Conservation (phyloP, 2,797 vertebrate species). For the Kryptolebias ocellatus region DNA sequence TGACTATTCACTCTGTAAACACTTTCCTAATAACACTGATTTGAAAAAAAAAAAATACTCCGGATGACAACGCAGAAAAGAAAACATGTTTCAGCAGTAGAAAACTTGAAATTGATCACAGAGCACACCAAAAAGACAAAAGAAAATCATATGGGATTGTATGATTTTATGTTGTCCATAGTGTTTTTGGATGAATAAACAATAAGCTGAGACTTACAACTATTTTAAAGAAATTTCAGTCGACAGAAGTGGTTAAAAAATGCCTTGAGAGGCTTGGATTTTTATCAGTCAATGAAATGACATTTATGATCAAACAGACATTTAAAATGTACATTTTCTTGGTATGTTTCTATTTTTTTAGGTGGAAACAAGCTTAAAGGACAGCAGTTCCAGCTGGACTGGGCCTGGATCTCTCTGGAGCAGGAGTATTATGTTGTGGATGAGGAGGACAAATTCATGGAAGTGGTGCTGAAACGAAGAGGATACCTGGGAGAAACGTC, state of each 20-base stretch:
- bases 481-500: conserved; percentile 95
- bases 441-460: conserved; percentile 88
- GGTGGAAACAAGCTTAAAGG: conserved; percentile 90
- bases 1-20: conserved; percentile 29
- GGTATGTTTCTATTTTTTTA: conserved; percentile 58
- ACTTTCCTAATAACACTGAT: conserved; percentile 22
- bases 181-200: neutral
- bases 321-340: neutral
- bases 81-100: neutral
- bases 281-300: neutral
- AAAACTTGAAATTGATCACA: conserved; percentile 20
- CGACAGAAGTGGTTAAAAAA: no score
- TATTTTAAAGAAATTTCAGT: no score
- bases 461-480: conserved; percentile 88
- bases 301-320: neutral
- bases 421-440: conserved; percentile 90
- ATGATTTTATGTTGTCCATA: neutral
- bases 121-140: neutral
- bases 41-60: conserved; percentile 6
- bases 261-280: no score
- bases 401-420: conserved; percentile 95
- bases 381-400: conserved; percentile 89
- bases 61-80: neutral
- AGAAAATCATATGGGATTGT: neutral
- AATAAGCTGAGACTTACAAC: no score